phyloP scores from a whole-genome alignment of 2,113 vertebrate genomes.

The Pampusana beccarii region DNA sequence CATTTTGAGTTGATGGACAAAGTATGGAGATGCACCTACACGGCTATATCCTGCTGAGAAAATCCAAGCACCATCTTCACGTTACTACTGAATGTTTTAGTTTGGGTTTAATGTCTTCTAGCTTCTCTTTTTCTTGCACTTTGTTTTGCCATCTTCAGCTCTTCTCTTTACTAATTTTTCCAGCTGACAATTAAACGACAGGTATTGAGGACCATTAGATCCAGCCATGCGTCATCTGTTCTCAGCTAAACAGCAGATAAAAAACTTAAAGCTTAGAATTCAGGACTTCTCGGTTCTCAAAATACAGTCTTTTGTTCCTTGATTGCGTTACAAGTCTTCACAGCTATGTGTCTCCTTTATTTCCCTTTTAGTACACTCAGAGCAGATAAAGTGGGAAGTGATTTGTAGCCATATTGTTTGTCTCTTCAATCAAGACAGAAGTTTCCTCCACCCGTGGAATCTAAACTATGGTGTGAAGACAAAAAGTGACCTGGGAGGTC shows the following conservation, averaged over 20 bases:
- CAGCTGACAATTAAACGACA: neutral
- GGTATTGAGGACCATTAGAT: neutral
- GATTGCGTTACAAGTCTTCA: neutral
- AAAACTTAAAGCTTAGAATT: neutral
- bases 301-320: rapidly evolving
- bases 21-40: neutral
- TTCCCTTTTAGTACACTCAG: neutral
- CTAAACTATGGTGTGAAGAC: neutral
- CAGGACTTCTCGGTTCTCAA: neutral
- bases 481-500: neutral
- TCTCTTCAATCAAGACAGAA: neutral
- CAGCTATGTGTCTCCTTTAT: neutral
- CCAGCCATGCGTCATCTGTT: neutral
- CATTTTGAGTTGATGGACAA: neutral
- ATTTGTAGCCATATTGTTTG: neutral
- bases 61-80: neutral
- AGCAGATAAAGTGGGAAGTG: neutral
- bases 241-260: neutral
- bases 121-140: neutral
- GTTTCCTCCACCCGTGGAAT: neutral
- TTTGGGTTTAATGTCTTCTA: neutral
- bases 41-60: neutral
- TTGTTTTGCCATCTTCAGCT: neutral
- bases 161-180: neutral
- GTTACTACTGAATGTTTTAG: neutral